Evolutionary conservation across 2,888 invertebrate genomes (phyloP), one percentile per base, ranked within the genome.

Genomic region (Octodonta nipae): DNA sequence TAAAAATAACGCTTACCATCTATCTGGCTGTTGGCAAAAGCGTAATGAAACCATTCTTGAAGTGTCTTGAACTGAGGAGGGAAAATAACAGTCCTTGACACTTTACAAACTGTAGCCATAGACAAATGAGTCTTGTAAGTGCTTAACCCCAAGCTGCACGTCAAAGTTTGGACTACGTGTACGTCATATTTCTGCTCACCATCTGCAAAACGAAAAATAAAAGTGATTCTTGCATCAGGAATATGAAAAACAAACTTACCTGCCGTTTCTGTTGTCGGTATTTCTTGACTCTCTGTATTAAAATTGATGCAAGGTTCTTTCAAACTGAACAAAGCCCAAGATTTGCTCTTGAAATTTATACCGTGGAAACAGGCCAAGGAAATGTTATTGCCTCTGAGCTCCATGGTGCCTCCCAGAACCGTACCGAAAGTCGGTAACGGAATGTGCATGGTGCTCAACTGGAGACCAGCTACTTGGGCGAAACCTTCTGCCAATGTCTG

Each of bases 331-430:
- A 95, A 61, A 4, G 92, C 93, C 93, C 95, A 95, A 1, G 86
- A 87, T 63, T 92, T 92, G 34, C 89, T 68, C 49, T 91, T 88
- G 61, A 95, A 91, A 64, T 93, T 93, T 55, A 89, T 86, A 17
- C 95, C 95, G 61, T 95, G 92, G 70, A 95, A 95, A 61, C 95
- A 95, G 3, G 92, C 93, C 42, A 95, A 66, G 4, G 92, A 89
- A 35, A 95, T 84, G 61, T 93, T 88, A 39, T 80, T 81, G 22
- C 85, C 84, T 62, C 84, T 78, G 43, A 91, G 63, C 63, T 93
- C 79, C 76, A 92, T 77, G 27, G 86, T 85, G 30, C 88, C 85
- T 15, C 89, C 89, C 1, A 88, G 66, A 8, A 87, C 79, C 13
- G 86, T 82, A 40, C 89, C 83, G 46, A 68, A 71, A 8, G 69